phyloP scores from a whole-genome alignment of 2,888 invertebrate species.

The Phorcus lineatus region DNA sequence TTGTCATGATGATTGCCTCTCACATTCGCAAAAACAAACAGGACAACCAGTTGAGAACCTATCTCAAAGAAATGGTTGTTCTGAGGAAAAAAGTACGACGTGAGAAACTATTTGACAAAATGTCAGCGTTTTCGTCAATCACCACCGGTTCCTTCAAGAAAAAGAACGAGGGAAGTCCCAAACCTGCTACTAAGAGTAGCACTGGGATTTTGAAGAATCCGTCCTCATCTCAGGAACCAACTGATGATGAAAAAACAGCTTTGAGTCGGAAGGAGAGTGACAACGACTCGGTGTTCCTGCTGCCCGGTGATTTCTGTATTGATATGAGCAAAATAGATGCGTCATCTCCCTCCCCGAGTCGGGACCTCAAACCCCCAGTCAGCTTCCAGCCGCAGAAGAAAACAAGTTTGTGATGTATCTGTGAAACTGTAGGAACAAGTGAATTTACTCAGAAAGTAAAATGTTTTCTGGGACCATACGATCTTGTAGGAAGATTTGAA shows the following conservation, averaged over 20 bases:
- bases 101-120: constrained; percentile 63
- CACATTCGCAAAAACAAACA: constrained; percentile 73
- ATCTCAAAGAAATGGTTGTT: constrained; percentile 72
- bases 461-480: too few relatives aligned
- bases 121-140: constrained; percentile 49
- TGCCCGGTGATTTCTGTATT: constrained; percentile 45
- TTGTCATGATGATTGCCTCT: constrained; percentile 75
- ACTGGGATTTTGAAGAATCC: constrained; percentile 17
- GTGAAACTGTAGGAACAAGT: too few relatives aligned
- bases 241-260: background rate
- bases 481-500: too few relatives aligned
- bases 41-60: constrained; percentile 69
- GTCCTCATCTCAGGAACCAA: constrained; percentile 25
- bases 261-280: background rate
- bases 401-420: background rate
- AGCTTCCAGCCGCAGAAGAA: constrained; percentile 27
- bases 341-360: constrained; percentile 19
- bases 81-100: constrained; percentile 66
- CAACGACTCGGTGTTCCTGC: constrained; percentile 57
- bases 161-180: constrained; percentile 26
- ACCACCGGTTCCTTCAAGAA: constrained; percentile 6
- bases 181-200: constrained; percentile 32
- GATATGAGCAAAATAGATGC: constrained; percentile 24
- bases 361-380: constrained; percentile 33
- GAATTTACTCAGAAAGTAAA: too few relatives aligned